phyloP scores from a whole-genome alignment of 2,888 invertebrate species.

The Ariolimax columbianus region DNA sequence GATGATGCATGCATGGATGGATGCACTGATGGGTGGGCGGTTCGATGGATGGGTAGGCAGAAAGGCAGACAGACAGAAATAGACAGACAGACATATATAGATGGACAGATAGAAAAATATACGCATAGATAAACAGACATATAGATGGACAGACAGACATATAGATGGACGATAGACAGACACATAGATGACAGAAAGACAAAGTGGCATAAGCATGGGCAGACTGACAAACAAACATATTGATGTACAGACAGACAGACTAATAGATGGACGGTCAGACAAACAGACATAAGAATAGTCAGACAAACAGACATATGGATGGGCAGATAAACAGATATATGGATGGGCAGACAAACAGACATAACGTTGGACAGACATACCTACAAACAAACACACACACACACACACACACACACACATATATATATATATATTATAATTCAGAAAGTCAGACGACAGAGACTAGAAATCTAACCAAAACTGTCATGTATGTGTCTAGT shows the following conservation, averaged over 20 bases:
- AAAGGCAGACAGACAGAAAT: neutral
- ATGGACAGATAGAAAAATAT: conserved; percentile 20
- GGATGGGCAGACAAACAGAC: neutral
- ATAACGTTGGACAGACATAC: neutral
- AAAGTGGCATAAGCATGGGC: neutral
- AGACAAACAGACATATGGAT: neutral
- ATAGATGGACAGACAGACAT: neutral
- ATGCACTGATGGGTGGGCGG: too few relatives aligned
- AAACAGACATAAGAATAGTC: neutral
- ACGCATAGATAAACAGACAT: conserved; percentile 4
- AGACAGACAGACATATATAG: conserved; percentile 11
- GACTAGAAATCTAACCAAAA: too few relatives aligned
- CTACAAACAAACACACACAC: too few relatives aligned
- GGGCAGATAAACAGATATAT: neutral
- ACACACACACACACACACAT: too few relatives aligned
- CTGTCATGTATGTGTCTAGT: too few relatives aligned
- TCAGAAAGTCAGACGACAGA: too few relatives aligned
- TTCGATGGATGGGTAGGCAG: too few relatives aligned
- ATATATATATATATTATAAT: too few relatives aligned
- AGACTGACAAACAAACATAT: neutral
- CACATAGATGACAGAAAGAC: conserved; percentile 25
- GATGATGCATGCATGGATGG: too few relatives aligned
- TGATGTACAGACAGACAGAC: neutral
- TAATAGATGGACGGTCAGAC: conserved; percentile 16
- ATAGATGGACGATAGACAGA: too few relatives aligned